Conservation (phyloP, 2,888 invertebrate species). For the Nebria salina region DNA sequence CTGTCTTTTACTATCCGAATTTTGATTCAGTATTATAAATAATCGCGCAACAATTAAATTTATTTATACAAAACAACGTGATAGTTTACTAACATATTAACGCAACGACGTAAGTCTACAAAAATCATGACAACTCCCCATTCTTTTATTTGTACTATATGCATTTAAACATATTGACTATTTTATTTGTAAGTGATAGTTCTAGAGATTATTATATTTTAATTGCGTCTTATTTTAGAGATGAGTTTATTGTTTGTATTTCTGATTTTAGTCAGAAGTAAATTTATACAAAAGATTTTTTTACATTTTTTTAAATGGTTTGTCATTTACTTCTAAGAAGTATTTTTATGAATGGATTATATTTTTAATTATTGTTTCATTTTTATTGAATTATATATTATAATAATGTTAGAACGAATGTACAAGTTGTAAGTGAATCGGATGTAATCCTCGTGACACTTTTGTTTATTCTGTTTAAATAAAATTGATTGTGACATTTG, state of each 20-base stretch:
- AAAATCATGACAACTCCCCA: not conserved
- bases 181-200: not conserved
- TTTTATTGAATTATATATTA: not conserved
- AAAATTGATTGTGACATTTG: constrained; percentile 26
- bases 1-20: not conserved
- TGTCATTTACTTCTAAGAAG: constrained; percentile 40
- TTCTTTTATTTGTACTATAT: not conserved
- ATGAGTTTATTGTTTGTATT: not conserved
- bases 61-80: not conserved
- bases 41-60: not conserved
- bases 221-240: not conserved
- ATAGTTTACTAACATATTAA: not conserved
- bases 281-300: constrained; percentile 8
- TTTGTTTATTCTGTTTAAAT: constrained; percentile 20
- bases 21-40: not conserved
- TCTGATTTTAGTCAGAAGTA: constrained; percentile 1
- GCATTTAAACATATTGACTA: not conserved
- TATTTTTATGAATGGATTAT: not conserved
- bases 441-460: constrained; percentile 27
- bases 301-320: constrained; percentile 34
- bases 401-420: constrained; percentile 21
- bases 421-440: constrained; percentile 22
- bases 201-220: not conserved
- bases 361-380: not conserved
- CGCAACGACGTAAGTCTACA: not conserved